Evolutionary conservation across 2,113 vertebrate species (phyloP).

Genomic region (Rhegmatorhina hoffmannsi): DNA sequence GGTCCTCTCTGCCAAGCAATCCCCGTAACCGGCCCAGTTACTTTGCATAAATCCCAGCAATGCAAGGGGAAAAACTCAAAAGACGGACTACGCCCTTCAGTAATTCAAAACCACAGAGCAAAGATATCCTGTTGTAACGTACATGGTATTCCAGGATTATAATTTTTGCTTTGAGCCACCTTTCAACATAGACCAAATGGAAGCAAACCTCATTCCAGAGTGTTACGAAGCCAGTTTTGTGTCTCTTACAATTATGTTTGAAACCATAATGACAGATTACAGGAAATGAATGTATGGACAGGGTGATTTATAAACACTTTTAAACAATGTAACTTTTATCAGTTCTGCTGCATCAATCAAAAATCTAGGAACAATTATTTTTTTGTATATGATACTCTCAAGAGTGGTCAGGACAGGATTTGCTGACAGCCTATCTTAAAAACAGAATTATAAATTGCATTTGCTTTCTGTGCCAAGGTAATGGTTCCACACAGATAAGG

Average conservation of each 20-base stretch:
- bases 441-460: constrained; percentile 23
- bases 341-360: constrained; percentile 68
- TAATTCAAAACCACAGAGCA: constrained; percentile 55
- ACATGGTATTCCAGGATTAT: constrained; percentile 25
- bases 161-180: constrained; percentile 50
- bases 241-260: constrained; percentile 58
- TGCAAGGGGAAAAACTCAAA: not conserved
- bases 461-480: not conserved
- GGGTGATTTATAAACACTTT: constrained; percentile 67
- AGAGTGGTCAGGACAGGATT: constrained; percentile 52
- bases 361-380: constrained; percentile 59
- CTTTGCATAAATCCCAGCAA: constrained; percentile 28
- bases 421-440: constrained; percentile 58
- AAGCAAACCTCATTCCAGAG: constrained; percentile 46
- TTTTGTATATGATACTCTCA: constrained; percentile 60
- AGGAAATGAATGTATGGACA: constrained; percentile 63
- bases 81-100: constrained; percentile 30
- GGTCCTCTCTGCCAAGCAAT: constrained; percentile 1
- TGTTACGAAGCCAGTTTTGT: constrained; percentile 31
- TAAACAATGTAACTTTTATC: constrained; percentile 72
- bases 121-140: constrained; percentile 15
- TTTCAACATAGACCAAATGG: constrained; percentile 38
- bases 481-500: constrained; percentile 46
- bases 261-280: constrained; percentile 69
- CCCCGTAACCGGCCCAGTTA: not conserved